phyloP scores from a whole-genome alignment of 2,888 invertebrate genomes.

The Nemoura dubitans region DNA sequence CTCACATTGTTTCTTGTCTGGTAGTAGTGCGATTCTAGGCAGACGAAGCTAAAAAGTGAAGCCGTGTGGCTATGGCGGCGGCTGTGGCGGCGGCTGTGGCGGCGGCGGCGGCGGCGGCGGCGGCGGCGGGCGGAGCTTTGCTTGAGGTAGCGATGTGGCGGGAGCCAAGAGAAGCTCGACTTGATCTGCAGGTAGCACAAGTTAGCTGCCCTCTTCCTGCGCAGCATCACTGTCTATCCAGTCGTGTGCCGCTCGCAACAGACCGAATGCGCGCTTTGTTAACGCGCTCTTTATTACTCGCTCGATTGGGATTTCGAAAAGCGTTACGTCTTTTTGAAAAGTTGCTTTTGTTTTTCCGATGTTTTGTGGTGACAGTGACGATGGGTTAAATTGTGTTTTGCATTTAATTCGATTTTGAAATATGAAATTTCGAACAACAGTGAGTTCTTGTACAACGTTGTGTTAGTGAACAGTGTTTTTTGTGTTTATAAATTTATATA shows the following conservation, averaged over 20 bases:
- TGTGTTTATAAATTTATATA: not conserved
- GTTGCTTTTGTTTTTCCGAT: not conserved
- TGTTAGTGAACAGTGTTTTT: not conserved
- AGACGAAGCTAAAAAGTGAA: not conserved
- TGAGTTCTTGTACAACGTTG: not conserved
- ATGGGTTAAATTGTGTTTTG: not conserved
- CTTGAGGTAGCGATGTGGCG: constrained; percentile 38
- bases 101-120: constrained; percentile 1
- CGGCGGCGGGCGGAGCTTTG: not conserved
- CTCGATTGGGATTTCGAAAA: not conserved
- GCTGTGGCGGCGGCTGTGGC: constrained; percentile 21
- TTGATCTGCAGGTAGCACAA: constrained; percentile 33
- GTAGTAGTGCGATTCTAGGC: constrained; percentile 19
- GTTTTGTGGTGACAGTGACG: not conserved
- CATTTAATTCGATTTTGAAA: not conserved
- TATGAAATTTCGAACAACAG: not conserved
- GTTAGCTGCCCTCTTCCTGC: constrained; percentile 17
- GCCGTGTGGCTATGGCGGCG: not conserved
- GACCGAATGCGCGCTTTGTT: not conserved
- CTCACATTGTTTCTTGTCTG: constrained; percentile 31
- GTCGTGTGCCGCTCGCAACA: constrained; percentile 8
- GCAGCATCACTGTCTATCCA: constrained; percentile 17
- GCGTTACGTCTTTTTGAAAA: not conserved
- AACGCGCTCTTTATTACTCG: not conserved
- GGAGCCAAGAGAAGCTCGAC: constrained; percentile 30